phyloP scores from a whole-genome alignment of 2,797 vertebrate species.

The Pristis pectinata region DNA sequence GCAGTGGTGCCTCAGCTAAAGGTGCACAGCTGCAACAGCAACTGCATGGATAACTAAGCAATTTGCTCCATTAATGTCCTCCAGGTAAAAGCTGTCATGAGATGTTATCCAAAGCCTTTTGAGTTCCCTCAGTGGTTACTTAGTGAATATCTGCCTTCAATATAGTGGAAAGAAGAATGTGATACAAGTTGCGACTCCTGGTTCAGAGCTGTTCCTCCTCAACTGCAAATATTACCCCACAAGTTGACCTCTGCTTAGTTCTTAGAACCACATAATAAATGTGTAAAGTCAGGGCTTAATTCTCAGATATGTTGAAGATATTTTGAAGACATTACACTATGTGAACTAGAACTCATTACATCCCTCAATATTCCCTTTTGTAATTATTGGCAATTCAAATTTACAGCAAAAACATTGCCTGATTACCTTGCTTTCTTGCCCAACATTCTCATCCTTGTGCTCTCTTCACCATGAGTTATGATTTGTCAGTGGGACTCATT shows the following conservation, averaged over 20 bases:
- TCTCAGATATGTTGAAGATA: no score
- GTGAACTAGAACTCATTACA: neutral
- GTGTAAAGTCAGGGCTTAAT: neutral
- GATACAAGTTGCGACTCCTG: neutral
- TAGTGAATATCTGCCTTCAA: no score
- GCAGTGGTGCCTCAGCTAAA: no score
- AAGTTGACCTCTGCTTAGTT: no score
- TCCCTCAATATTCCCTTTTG: neutral
- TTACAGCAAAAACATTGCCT: neutral
- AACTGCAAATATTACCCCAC: neutral
- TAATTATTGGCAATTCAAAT: neutral
- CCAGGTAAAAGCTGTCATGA: no score
- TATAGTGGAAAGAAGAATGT: no score
- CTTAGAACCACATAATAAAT: no score
- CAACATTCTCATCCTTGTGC: neutral
- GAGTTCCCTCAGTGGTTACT: no score
- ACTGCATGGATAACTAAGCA: no score
- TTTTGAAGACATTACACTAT: neutral
- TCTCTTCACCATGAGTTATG: neutral
- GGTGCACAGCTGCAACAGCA: no score
- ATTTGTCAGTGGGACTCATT: neutral
- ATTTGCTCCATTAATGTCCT: no score
- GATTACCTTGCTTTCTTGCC: neutral
- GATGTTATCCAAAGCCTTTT: no score
- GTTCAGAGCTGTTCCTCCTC: neutral